A percentile compares a stretch with the other conserved stretches of the same genome.
Conservation (phyloP, 1,140 invertebrate genomes). For the Drosophila ohnishii region DNA sequence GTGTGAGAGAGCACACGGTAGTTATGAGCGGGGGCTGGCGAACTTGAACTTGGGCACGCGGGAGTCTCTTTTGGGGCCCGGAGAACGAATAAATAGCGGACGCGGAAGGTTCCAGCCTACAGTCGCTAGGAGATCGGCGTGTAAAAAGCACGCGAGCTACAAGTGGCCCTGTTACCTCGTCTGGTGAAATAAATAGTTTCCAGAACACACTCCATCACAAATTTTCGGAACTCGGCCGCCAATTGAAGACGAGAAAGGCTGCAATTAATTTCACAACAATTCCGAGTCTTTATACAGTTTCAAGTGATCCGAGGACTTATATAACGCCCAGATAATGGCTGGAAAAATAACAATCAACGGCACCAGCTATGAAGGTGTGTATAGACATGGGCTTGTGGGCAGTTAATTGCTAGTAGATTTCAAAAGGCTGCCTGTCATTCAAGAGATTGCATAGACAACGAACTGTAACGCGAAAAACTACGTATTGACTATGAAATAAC, state of each 20-base stretch:
- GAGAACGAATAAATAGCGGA: constrained; percentile 27
- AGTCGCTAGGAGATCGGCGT: constrained; percentile 32
- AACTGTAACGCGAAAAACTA: neutral
- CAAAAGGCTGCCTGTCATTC: constrained; percentile 5
- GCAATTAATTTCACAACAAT: constrained; percentile 41
- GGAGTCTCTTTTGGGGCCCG: constrained; percentile 4
- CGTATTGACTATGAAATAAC: neutral
- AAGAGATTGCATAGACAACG: constrained; percentile 1
- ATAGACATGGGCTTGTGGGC: constrained; percentile 16
- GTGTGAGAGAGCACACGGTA: neutral
- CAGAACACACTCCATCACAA: constrained; percentile 10
- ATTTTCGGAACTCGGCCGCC: neutral
- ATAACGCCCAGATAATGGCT: constrained; percentile 53
- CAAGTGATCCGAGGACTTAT: constrained; percentile 48
- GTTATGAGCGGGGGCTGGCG: constrained; percentile 20
- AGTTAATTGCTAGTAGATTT: constrained; percentile 30
- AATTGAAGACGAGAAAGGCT: constrained; percentile 15
- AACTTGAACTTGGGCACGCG: constrained; percentile 25
- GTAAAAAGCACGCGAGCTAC: constrained; percentile 8
- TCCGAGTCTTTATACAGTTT: neutral
- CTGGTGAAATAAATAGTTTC: constrained; percentile 42
- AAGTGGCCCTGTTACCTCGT: neutral
- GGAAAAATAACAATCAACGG: constrained; percentile 65
- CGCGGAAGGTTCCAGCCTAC: constrained; percentile 1
- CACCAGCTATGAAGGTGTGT: constrained; percentile 58